Percentiles rank a stretch among this genome's conserved stretches.
Evolutionary conservation across 2,797 vertebrate genomes (phyloP).

Genomic region (Sciaenops ocellatus): DNA sequence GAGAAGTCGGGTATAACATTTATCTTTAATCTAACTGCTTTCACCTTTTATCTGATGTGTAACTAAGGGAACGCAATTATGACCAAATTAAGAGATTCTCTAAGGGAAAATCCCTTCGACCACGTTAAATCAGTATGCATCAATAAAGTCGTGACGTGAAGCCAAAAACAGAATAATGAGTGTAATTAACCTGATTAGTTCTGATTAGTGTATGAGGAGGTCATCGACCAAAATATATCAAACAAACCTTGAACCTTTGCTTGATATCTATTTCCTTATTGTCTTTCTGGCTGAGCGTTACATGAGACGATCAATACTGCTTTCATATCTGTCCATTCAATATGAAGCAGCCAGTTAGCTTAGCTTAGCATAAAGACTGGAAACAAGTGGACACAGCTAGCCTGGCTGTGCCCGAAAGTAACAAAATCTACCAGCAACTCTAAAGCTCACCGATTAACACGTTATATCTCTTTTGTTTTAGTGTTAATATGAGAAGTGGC

Average conservation of each 20-base stretch:
- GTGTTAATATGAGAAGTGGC: background rate
- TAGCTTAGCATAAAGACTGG: background rate
- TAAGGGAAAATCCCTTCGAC: no score
- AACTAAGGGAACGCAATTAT: no score
- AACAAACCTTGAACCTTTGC: no score
- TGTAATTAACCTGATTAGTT: no score
- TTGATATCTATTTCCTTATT: background rate
- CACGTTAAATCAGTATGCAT: no score
- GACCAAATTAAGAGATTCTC: no score
- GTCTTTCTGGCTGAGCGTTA: background rate
- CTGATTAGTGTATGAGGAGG: no score
- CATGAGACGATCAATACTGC: background rate
- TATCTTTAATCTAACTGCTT: background rate
- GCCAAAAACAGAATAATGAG: no score
- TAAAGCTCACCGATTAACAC: background rate
- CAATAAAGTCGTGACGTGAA: no score
- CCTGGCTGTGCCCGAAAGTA: background rate
- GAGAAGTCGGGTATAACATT: background rate
- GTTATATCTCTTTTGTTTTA: background rate
- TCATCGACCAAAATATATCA: no score
- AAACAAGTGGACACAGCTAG: background rate
- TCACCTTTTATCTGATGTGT: constrained; percentile 7
- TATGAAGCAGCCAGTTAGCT: background rate
- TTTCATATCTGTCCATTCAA: background rate
- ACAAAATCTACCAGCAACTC: background rate